Evolutionary conservation across 2,113 vertebrate genomes (phyloP), one percentile per base, ranked within the genome.

Genomic region (Burhinus bistriatus): DNA sequence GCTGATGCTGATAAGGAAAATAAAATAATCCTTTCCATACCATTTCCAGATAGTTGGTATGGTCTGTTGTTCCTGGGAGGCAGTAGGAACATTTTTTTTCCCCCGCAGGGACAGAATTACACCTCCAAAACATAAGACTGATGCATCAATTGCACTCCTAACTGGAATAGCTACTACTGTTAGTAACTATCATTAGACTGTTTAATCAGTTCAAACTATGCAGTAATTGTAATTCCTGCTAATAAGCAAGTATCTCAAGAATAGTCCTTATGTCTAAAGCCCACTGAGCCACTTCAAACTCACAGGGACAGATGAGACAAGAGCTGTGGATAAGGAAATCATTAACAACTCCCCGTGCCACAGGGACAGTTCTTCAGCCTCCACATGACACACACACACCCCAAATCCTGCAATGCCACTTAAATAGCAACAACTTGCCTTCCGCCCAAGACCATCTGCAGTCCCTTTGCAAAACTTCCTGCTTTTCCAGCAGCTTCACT

Each of bases 111-210:
- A 85, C 69, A 93, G 89, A 80, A 81, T 82, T 93, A 75, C 91
- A 76, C 73, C 89, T 54, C 55, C 15, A 75, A 93, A 95, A 73
- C 29, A 52, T 54, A 82, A 79, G 61, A 69, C 95, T 82, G 95
- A 95, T 97, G 84, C 55, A 71, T 61, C 79, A 94, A 96, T 96
- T 83, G 92, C 87, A 91, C 93, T 94, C 94, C 91, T 93, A 89
- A 94, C 44, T 88, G 82, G 55, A 36, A 80, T 20, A 95, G 64
- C 80, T 97, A 84, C 80, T 95, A 88, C 71, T 29, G 23, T 88
- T 91, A 93, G 91, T 93, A 96, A 94, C 29, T 58, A 87, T 88
- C 54, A 80, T 84, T 94, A 95, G 85, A 83, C 90, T 72, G 70
- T 30, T 94, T 96, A 49, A 93, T 73, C 59, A 68, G 47, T 15